Conservation (phyloP, 2,888 invertebrate genomes). For the Pseudanteris insignis region DNA sequence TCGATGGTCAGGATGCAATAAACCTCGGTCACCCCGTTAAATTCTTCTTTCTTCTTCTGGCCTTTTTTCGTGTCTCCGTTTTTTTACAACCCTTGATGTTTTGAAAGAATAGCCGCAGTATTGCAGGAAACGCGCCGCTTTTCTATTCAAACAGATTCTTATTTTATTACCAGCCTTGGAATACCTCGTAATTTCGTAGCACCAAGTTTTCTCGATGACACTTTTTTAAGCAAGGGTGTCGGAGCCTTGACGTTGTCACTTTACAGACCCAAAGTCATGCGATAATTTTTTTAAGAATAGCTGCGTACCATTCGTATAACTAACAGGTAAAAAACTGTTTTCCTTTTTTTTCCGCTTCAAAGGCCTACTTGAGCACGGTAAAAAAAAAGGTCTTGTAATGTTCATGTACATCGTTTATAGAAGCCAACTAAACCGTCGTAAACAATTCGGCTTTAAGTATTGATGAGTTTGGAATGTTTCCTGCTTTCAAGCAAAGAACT, state of each 20-base stretch:
- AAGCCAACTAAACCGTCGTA: too few species aligned
- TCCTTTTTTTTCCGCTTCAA: too few species aligned
- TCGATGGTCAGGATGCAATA: conserved; percentile 49
- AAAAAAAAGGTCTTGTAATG: too few species aligned
- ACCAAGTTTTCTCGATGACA: conserved; percentile 47
- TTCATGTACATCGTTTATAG: too few species aligned
- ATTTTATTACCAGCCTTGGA: conserved; percentile 60
- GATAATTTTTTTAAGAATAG: conserved; percentile 27
- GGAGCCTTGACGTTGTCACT: conserved; percentile 32
- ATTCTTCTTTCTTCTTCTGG: conserved; percentile 31
- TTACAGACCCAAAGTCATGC: conserved; percentile 23
- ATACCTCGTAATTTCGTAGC: conserved; percentile 56
- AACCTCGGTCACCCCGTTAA: conserved; percentile 61
- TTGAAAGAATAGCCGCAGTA: conserved; percentile 57
- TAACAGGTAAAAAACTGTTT: too few species aligned
- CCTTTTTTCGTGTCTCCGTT: conserved; percentile 52
- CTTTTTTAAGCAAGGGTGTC: conserved; percentile 50
- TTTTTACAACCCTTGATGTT: conserved; percentile 63
- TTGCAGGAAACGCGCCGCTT: conserved; percentile 61
- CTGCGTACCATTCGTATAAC: too few species aligned
- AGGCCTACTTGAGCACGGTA: too few species aligned
- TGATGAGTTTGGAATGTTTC: too few species aligned
- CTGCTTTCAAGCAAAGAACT: too few species aligned
- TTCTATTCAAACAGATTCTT: conserved; percentile 50
- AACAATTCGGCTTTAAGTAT: too few species aligned